Conservation (phyloP, 64 coral and sea anemone species). For the Stylophora pistillata region DNA sequence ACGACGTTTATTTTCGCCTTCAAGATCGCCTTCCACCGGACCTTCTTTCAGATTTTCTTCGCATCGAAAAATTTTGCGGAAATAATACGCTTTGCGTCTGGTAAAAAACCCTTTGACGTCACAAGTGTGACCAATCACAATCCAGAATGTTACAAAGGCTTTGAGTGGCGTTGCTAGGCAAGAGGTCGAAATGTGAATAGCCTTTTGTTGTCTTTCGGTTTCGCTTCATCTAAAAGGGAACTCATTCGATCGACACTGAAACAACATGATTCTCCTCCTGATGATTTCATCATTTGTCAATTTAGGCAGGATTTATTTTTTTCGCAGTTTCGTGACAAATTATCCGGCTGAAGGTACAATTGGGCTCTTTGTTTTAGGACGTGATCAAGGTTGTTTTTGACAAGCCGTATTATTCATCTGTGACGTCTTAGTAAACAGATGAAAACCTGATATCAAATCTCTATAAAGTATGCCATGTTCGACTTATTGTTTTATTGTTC, state of each 20-base stretch:
- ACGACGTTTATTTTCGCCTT: neutral
- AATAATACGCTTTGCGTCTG: constrained; percentile 57
- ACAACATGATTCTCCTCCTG: neutral
- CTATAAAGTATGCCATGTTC: neutral
- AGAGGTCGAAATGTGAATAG: constrained; percentile 10
- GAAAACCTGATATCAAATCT: neutral
- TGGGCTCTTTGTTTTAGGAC: neutral
- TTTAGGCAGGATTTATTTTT: neutral
- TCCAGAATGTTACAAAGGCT: constrained; percentile 11
- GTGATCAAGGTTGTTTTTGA: constrained; percentile 2
- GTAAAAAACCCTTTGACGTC: constrained; percentile 63
- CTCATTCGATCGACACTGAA: neutral
- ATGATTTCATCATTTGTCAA: neutral
- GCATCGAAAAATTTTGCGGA: constrained; percentile 39
- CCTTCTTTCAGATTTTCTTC: neutral
- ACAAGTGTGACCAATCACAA: constrained; percentile 55
- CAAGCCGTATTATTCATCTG: neutral
- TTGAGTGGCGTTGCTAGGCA: constrained; percentile 43
- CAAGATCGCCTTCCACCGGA: neutral
- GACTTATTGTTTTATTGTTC: constrained; percentile 26
- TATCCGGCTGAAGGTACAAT: neutral
- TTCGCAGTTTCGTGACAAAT: neutral
- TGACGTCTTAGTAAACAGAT: constrained; percentile 19
- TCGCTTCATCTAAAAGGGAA: neutral
- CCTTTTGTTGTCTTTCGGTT: constrained; percentile 22